phyloP scores from a whole-genome alignment of 2,797 vertebrate species.

The Onychomys leucogaster region DNA sequence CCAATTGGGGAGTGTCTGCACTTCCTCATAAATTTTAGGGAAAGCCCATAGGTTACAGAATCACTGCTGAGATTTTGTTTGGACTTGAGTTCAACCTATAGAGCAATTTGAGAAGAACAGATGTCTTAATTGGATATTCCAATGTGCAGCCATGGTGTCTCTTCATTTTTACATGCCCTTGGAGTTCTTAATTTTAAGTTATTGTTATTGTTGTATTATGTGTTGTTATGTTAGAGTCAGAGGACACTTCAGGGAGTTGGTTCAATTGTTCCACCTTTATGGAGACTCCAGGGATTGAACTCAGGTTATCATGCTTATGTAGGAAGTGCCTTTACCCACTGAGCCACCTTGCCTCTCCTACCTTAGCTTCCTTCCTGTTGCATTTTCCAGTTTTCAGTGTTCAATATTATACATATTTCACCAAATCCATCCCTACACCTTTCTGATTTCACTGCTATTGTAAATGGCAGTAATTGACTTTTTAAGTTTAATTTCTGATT shows the following conservation, averaged over 20 bases:
- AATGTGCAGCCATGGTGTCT: background rate
- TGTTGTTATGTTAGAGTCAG: background rate
- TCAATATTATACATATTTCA: background rate
- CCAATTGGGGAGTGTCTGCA: background rate
- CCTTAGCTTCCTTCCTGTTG: background rate
- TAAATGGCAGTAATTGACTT: background rate
- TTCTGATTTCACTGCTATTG: background rate
- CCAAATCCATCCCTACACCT: background rate
- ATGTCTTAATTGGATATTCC: background rate
- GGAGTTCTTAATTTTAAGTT: background rate
- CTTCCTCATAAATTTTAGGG: constrained; percentile 17
- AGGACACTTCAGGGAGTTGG: too few species aligned
- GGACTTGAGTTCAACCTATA: background rate
- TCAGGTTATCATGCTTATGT: background rate
- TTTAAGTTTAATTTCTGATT: constrained; percentile 23
- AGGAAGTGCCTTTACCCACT: background rate
- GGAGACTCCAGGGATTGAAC: background rate
- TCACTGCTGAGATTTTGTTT: background rate
- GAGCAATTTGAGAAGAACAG: background rate
- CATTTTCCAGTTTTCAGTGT: background rate
- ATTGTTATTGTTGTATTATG: background rate
- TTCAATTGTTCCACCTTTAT: background rate
- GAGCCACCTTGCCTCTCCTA: background rate
- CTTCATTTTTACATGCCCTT: background rate
- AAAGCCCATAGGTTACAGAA: background rate